phyloP scores from a whole-genome alignment of 2,113 vertebrate genomes.

The Macquaria australasica region DNA sequence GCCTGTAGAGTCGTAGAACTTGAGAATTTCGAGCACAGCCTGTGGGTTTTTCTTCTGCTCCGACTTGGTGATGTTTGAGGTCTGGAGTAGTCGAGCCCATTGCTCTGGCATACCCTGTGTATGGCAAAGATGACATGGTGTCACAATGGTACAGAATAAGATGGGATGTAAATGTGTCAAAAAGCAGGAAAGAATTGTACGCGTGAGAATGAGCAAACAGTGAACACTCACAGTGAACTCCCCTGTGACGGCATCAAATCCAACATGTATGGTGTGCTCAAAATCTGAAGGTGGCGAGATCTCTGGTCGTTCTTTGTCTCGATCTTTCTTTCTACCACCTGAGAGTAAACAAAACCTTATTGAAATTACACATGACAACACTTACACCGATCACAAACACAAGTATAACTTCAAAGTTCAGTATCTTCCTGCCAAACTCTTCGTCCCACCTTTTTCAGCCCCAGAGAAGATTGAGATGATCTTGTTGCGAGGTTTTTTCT shows the following conservation, averaged over 20 bases:
- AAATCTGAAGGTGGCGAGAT: constrained; percentile 98
- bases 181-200: neutral
- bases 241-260: constrained; percentile 97
- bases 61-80: constrained; percentile 98
- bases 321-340: constrained; percentile 95
- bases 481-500: constrained; percentile 94
- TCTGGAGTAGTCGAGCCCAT: constrained; percentile 96
- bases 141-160: neutral
- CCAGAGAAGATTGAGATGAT: constrained; percentile 97
- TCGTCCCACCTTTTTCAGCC: constrained; percentile 90
- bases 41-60: constrained; percentile 99
- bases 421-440: neutral
- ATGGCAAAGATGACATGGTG: neutral
- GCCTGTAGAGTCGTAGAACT: constrained; percentile 97
- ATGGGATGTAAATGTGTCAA: neutral
- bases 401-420: neutral
- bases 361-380: neutral
- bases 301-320: constrained; percentile 96
- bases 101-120: constrained; percentile 97
- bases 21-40: constrained; percentile 96
- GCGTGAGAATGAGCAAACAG: neutral
- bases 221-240: constrained; percentile 94
- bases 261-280: constrained; percentile 98
- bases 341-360: constrained; percentile 35
- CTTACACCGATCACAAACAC: neutral